phyloP scores from a whole-genome alignment of 2,797 vertebrate species.

The Carapus acus region DNA sequence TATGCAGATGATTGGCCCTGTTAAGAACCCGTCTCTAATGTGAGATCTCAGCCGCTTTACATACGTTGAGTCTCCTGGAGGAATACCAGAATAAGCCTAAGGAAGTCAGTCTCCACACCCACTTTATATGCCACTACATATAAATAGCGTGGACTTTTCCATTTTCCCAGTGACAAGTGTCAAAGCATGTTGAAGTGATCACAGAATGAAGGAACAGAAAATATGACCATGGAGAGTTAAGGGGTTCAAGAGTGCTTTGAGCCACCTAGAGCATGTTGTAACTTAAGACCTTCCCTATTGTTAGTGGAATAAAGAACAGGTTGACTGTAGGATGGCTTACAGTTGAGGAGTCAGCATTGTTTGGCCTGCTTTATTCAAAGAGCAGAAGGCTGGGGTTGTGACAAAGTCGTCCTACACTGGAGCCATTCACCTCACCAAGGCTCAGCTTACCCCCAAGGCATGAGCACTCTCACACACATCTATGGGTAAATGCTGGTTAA shows the following conservation, averaged over 20 bases:
- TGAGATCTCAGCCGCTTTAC: background rate
- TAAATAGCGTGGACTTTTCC: slow-evolving; percentile 9
- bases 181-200: slow-evolving; percentile 31
- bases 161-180: slow-evolving; percentile 28
- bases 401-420: slow-evolving; percentile 67
- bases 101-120: background rate
- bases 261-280: slow-evolving; percentile 38
- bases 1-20: background rate
- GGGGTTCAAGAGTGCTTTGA: slow-evolving; percentile 47
- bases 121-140: background rate
- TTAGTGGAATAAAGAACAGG: slow-evolving; percentile 61
- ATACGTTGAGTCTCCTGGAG: background rate
- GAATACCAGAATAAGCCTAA: background rate
- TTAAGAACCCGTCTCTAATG: background rate
- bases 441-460: slow-evolving; percentile 62
- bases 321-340: slow-evolving; percentile 65
- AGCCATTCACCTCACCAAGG: slow-evolving; percentile 59
- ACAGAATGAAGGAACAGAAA: slow-evolving; percentile 22
- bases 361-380: slow-evolving; percentile 66
- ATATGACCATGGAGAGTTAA: slow-evolving; percentile 36
- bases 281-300: slow-evolving; percentile 57
- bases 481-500: slow-evolving; percentile 32
- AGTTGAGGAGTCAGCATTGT: slow-evolving; percentile 68
- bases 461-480: slow-evolving; percentile 33
- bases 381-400: slow-evolving; percentile 58